Evolutionary conservation across 2,888 invertebrate genomes (phyloP).

Genomic region (Bellardia bayeri): DNA sequence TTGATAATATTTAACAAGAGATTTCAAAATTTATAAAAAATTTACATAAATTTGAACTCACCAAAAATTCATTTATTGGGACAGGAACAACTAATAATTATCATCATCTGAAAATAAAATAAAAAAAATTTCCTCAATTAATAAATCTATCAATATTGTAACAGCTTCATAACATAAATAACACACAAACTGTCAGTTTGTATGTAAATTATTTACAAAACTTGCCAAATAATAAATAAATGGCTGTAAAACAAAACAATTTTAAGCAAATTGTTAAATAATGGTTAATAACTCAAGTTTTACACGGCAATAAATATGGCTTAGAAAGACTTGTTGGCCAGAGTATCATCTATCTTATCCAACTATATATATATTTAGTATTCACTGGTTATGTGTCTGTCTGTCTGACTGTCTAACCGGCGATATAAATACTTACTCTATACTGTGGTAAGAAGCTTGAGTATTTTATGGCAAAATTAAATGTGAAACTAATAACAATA

Average conservation of each 20-base stretch:
- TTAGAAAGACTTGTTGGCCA: slow-evolving; percentile 31
- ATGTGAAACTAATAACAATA: slow-evolving; percentile 66
- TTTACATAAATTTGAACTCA: not conserved
- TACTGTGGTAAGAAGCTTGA: not conserved
- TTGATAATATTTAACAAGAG: too few species aligned
- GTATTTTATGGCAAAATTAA: slow-evolving; percentile 60
- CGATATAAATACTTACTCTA: slow-evolving; percentile 27
- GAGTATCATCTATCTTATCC: not conserved
- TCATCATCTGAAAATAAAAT: slow-evolving; percentile 3
- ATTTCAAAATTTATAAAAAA: too few species aligned
- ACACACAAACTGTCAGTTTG: slow-evolving; percentile 16
- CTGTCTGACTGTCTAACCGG: not conserved
- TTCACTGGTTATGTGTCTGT: slow-evolving; percentile 13
- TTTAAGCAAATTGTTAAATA: slow-evolving; percentile 61
- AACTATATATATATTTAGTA: not conserved
- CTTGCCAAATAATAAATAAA: slow-evolving; percentile 44
- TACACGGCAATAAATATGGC: slow-evolving; percentile 62
- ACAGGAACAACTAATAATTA: too few species aligned
- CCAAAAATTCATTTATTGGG: not conserved
- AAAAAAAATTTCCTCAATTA: slow-evolving; percentile 24
- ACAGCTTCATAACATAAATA: slow-evolving; percentile 39
- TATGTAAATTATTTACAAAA: slow-evolving; percentile 23
- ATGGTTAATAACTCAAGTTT: slow-evolving; percentile 68
- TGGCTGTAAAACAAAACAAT: slow-evolving; percentile 22
- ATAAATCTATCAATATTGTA: slow-evolving; percentile 44